Evolutionary conservation across 2,113 vertebrate species (phyloP), one percentile per base, ranked within the genome.

Genomic region (Xiphophorus maculatus): DNA sequence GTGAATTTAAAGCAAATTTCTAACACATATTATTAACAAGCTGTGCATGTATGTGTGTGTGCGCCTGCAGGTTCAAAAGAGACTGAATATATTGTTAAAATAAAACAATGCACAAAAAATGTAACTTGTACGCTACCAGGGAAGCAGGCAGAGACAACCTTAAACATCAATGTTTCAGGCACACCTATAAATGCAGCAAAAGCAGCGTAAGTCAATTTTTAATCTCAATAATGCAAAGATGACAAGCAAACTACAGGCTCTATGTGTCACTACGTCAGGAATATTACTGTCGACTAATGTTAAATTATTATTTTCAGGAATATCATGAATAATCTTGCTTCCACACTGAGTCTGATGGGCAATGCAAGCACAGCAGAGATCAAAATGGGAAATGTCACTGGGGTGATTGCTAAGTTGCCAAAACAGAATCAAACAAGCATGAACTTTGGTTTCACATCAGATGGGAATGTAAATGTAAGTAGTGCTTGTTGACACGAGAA

Each of bases 111-210:
- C 51, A 58, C 17, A 58, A n/a, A n/a, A 58, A 0, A 10, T 5
- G 5, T n/a, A 67, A 13, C 14, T 32, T 63, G 62, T 63, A 6
- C 10, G 0, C 22, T 63, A 33, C 22, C 40, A 29, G 8, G 19
- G 19, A 42, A 15, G 44, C 17, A 1, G 4, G 48, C n/a, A 0
- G 42, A 33, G 1, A 2, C 2, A 15, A 0, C 0, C 0, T 3
- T 30, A 5, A 44, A 0, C 37, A 0, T 25, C 6, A 0, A 3
- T 0, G 0, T 0, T 0, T 0, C 0, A 0, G 1, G 8, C 0
- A 14, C 5, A 17, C 2, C 29, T 1, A 27, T 4, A 44, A 78
- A 6, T 60, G 3, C 42, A 37, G 14, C 71, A 2, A 10, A 14
- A 1, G 71, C 80, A 76, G 11, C 1, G 83, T 87, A 74, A 83